Conservation (phyloP, 2,888 invertebrate species). For the Hesperia comma region DNA sequence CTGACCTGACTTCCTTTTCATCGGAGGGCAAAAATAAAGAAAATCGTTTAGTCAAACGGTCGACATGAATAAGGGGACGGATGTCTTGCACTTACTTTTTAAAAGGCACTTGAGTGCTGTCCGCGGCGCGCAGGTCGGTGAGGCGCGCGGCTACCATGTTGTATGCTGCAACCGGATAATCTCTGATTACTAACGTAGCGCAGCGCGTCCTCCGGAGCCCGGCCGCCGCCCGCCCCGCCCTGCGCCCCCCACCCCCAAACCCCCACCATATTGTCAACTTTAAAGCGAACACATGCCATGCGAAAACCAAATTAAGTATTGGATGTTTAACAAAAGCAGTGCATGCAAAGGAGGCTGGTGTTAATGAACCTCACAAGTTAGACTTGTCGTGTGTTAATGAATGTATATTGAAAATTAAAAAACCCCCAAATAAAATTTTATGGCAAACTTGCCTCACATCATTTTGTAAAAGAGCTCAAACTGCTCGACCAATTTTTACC, state of each 20-base stretch:
- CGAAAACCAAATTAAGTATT: background rate
- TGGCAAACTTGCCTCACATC: too few species aligned
- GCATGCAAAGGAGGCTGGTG: background rate
- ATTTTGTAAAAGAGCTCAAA: too few species aligned
- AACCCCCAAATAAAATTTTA: too few species aligned
- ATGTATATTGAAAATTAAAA: too few species aligned
- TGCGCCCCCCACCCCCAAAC: slow-evolving; percentile 44
- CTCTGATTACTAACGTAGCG: slow-evolving; percentile 84
- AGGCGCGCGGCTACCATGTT: slow-evolving; percentile 99
- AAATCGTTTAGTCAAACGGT: slow-evolving; percentile 40
- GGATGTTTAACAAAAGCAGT: slow-evolving; percentile 16
- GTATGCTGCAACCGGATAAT: slow-evolving; percentile 95
- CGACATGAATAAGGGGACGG: background rate
- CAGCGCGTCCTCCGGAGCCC: slow-evolving; percentile 49
- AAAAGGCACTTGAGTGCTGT: slow-evolving; percentile 99
- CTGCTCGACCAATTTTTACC: too few species aligned
- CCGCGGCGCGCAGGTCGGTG: slow-evolving; percentile 96
- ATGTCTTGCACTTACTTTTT: slow-evolving; percentile 91
- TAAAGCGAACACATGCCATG: slow-evolving; percentile 50
- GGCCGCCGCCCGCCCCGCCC: slow-evolving; percentile 51
- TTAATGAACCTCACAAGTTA: background rate
- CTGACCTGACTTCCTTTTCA: slow-evolving; percentile 77
- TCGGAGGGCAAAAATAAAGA: slow-evolving; percentile 51
- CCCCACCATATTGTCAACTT: slow-evolving; percentile 83
- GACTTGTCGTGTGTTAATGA: too few species aligned